Base-by-base conservation (phyloP, 2,113 vertebrate species). In the Microcebus lehilahytsara region DNA sequence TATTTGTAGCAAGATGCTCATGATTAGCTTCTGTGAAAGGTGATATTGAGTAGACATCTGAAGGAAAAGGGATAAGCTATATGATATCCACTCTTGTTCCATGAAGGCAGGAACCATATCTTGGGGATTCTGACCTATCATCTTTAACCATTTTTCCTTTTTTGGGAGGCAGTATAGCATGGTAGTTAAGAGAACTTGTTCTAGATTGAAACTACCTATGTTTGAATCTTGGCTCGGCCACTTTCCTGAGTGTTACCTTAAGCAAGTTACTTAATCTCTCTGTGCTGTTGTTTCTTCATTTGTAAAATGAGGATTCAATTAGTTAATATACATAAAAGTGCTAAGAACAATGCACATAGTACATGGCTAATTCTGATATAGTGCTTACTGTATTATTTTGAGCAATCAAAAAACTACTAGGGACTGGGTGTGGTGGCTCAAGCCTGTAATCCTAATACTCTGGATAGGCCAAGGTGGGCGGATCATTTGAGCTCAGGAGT, bases 251-350 rank as follows among this genome's bases (percentile, higher is more conserved):
- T 32, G 51, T 60, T 84, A 71, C 58, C 72, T 80, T 87, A 34
- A 53, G 46, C 16, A 91, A 93, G 22, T 89, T 56, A 94, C n/a
- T 71, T 72, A 69, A 32, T 32, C 8, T 85, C 74, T 75, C 71
- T 92, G 66, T 71, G 79, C 34, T 72, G 40, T 49, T 75, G 34
- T 60, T 85, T 81, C 37, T 66, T 92, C 37, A 22, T 90, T 40
- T 93, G 34, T 83, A 84, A 97, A 95, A 93, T 53, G 46, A 53
- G 27, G 19, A 89, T 56, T 80, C 69, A 81, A 66, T n/a, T 30
- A 66, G 37, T 77, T 85, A 87, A 71, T n/a, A 42, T 69, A 86
- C 11, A 16, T 64, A 85, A 83, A 89, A 78, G 37, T 78, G 30
- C 42, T 81, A 42, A 53, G 32, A 95, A 87, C 16, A 91, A 25